Base-by-base conservation (phyloP, 2,113 vertebrate species). In the Toxotes jaculatrix region DNA sequence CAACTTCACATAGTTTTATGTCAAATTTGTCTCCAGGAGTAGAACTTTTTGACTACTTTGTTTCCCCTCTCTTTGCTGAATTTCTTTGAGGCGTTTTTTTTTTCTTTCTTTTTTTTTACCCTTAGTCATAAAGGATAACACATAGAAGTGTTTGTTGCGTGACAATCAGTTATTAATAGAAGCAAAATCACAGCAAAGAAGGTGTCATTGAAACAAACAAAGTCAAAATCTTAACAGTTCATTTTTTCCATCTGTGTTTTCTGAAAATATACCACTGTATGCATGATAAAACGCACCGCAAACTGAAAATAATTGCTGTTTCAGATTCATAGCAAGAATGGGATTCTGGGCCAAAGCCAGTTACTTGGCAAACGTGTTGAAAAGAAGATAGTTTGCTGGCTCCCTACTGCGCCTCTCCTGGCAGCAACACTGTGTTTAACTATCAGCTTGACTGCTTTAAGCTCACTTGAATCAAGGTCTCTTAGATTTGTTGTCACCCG, bases 241-340 rank as follows among this genome's bases (percentile, higher is more conserved):
- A 80, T 55, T 78, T 10, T 61, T 75, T 84, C 87, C 89, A 86
- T 91, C 86, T 91, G 91, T 91, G 79, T 90, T 88, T 86, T 74
- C 79, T 64, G 84, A 77, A 91, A 90, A 82, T 55, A 72, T 63
- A 82, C 27, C 13, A 57, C 34, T 57, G 10, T 19, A 66, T 51
- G 67, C 79, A 75, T 80, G 79, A 81, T 74, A 77, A 77, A 65
- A 85, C 47, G 63, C 55, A 57, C 11, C 8, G 11, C 82, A 84
- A 68, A 88, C 74, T 70, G 79, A 81, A 85, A 85, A 90, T 90
- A 87, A 89, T 91, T 85, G 83, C 67, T 79, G 70, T 78, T 87
- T 71, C 31, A 70, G 34, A 89, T 83, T 89, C 61, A 55, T 64
- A 78, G 82, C 36, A 68, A 70, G 43, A 80, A 82, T 64, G 65